Evolutionary conservation across 2,888 invertebrate genomes (phyloP).

Genomic region (Noctua fimbriata): DNA sequence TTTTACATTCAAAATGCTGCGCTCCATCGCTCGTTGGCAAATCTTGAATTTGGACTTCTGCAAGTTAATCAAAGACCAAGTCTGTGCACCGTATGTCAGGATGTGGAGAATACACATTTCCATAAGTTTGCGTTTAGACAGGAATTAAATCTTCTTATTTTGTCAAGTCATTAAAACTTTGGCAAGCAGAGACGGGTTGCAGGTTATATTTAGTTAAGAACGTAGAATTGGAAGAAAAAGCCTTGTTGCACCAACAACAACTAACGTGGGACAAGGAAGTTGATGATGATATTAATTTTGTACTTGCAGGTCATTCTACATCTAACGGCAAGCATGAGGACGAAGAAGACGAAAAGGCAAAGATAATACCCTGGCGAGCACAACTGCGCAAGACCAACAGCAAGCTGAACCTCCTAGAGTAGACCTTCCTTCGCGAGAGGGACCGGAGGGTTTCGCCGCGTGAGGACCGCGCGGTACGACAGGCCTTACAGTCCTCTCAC

Average conservation of each 20-base stretch:
- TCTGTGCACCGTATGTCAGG: no score
- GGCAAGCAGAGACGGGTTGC: no score
- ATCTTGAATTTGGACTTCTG: no score
- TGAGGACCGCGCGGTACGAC: slow-evolving; percentile 60
- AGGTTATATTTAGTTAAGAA: no score
- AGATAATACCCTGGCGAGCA: slow-evolving; percentile 97
- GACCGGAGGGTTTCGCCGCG: slow-evolving; percentile 48
- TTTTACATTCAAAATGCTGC: no score
- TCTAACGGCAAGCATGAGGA: slow-evolving; percentile 85
- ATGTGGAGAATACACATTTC: no score
- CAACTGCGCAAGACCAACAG: slow-evolving; percentile 97
- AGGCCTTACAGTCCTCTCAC: slow-evolving; percentile 23
- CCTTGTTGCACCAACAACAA: background rate
- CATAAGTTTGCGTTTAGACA: no score
- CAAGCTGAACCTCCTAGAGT: slow-evolving; percentile 95
- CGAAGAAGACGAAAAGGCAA: slow-evolving; percentile 91
- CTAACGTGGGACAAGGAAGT: background rate
- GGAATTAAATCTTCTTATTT: no score
- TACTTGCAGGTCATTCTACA: slow-evolving; percentile 80
- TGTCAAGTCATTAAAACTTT: no score
- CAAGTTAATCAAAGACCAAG: no score
- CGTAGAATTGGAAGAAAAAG: background rate
- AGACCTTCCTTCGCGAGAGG: slow-evolving; percentile 18
- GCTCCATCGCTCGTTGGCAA: no score
- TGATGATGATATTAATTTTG: background rate